Evolutionary conservation across 2,113 vertebrate species (phyloP).

Genomic region (Pachycephala philippinensis): DNA sequence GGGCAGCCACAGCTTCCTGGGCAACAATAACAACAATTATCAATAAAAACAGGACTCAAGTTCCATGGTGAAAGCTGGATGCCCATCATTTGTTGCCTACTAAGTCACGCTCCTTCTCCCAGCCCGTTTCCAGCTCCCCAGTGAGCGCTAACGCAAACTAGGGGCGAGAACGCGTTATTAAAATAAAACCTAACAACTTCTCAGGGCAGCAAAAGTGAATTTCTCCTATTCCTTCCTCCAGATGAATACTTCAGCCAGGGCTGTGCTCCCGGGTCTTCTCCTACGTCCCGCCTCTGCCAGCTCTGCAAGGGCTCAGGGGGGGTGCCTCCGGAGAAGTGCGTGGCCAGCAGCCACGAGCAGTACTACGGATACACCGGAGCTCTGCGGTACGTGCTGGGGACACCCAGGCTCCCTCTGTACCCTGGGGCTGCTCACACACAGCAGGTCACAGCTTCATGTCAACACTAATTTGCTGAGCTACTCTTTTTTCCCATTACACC

Average conservation of each 20-base stretch:
- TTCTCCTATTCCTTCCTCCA: background rate
- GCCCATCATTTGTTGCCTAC: fast-evolving
- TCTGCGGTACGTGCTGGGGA: conserved; percentile 71
- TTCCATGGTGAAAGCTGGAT: background rate
- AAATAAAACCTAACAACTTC: background rate
- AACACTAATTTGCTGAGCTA: background rate
- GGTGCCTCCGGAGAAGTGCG: conserved; percentile 63
- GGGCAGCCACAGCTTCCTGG: background rate
- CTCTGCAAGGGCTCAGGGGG: conserved; percentile 73
- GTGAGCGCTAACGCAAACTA: fast-evolving
- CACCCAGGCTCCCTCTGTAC: background rate
- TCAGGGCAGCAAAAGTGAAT: background rate
- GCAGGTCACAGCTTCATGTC: background rate
- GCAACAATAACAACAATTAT: background rate
- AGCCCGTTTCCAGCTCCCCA: background rate
- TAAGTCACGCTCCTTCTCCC: fast-evolving
- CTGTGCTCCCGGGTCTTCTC: conserved; percentile 84
- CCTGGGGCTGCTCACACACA: background rate
- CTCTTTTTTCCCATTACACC: background rate
- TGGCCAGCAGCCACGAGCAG: conserved; percentile 71
- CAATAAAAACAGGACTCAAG: background rate
- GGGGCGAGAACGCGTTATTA: fast-evolving
- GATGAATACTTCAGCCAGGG: conserved; percentile 77
- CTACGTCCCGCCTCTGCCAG: conserved; percentile 73
- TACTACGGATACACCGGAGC: conserved; percentile 86